phyloP scores from a whole-genome alignment of 2,888 invertebrate genomes.

The Drosophila rubida region DNA sequence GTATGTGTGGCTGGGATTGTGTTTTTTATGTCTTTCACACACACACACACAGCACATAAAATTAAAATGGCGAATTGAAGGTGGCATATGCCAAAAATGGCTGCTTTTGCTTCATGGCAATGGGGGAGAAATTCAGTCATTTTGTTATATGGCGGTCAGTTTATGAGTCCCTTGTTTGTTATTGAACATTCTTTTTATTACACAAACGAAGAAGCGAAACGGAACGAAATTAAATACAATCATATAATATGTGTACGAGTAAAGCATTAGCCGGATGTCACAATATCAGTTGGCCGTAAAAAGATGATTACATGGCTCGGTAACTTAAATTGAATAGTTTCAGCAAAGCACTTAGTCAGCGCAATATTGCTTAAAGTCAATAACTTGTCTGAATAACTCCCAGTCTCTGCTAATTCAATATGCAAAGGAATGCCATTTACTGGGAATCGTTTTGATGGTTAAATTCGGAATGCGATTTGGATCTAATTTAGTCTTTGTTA shows the following conservation, averaged over 20 bases:
- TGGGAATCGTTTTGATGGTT: not conserved
- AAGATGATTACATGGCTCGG: not conserved
- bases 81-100: conserved; percentile 66
- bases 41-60: conserved; percentile 32
- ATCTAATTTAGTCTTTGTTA: conserved; percentile 60
- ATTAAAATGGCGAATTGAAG: conserved; percentile 55
- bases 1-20: conserved; percentile 32
- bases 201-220: conserved; percentile 14
- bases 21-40: conserved; percentile 49
- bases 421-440: not conserved
- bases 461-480: conserved; percentile 21
- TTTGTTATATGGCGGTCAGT: conserved; percentile 50
- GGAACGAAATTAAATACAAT: conserved; percentile 16
- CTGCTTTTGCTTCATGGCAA: conserved; percentile 4
- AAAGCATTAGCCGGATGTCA: not conserved
- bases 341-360: not conserved
- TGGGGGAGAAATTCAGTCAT: conserved; percentile 45
- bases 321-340: not conserved
- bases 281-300: not conserved
- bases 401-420: not conserved
- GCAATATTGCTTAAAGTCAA: too few relatives aligned
- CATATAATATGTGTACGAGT: conserved; percentile 12
- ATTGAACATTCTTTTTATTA: conserved; percentile 21
- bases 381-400: too few relatives aligned
- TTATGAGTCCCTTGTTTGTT: conserved; percentile 39